Conservation (phyloP, 2,113 vertebrate species). For the Elanus axillaris region DNA sequence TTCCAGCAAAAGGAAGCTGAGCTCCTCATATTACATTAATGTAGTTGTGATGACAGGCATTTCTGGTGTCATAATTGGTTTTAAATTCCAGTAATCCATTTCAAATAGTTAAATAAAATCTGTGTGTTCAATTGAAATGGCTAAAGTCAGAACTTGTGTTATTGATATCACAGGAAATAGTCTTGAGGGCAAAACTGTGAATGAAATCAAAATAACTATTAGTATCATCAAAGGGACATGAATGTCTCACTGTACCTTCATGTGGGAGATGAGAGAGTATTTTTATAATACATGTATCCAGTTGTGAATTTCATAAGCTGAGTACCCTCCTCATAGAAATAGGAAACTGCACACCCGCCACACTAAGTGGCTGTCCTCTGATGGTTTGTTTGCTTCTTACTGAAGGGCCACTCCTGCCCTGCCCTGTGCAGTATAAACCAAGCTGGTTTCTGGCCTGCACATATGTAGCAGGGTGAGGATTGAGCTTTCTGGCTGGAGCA, state of each 20-base stretch:
- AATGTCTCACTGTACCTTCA: constrained; percentile 44
- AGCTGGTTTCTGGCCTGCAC: neutral
- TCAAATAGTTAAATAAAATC: constrained; percentile 69
- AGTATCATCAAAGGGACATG: constrained; percentile 54
- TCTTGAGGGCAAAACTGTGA: constrained; percentile 62
- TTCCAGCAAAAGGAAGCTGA: constrained; percentile 60
- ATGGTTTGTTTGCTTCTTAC: neutral
- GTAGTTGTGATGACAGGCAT: constrained; percentile 67
- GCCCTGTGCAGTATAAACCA: accelerated
- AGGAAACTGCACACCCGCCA: neutral
- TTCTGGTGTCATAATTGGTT: constrained; percentile 73
- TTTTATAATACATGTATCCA: neutral
- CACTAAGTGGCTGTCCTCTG: neutral
- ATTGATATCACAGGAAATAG: constrained; percentile 66
- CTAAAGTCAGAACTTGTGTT: constrained; percentile 66
- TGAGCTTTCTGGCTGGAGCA: neutral
- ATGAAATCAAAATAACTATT: constrained; percentile 67
- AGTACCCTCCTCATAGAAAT: neutral
- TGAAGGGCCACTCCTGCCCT: neutral
- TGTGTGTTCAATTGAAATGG: constrained; percentile 61
- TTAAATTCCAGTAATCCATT: constrained; percentile 74
- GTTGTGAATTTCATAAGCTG: neutral
- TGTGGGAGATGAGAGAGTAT: constrained; percentile 3
- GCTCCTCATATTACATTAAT: constrained; percentile 70
- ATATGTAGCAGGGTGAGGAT: accelerated